Percentiles rank a stretch among this genome's conserved stretches.
Conservation (phyloP, 2,888 invertebrate genomes). For the Lacanobia oleracea region DNA sequence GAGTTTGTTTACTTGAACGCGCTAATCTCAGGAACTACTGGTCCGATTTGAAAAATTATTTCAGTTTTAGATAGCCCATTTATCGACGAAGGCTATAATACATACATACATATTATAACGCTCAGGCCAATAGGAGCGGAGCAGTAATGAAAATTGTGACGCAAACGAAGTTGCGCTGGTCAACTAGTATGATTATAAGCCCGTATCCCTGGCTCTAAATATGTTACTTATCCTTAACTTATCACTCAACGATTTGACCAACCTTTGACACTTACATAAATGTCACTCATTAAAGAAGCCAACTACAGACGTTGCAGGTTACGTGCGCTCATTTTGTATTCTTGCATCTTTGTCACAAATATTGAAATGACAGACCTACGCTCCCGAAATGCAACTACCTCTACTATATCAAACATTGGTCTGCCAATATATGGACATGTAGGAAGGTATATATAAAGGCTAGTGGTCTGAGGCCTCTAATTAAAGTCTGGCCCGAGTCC, state of each 20-base stretch:
- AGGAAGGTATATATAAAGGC: slow-evolving; percentile 23
- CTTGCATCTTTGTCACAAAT: not conserved
- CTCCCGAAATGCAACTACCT: not conserved
- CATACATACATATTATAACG: no score
- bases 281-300: not conserved
- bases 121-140: no score
- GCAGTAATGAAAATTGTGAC: no score
- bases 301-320: not conserved
- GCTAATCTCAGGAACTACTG: no score
- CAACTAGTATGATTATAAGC: no score
- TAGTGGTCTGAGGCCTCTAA: slow-evolving; percentile 44
- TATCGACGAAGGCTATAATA: no score
- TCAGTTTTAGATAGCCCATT: no score
- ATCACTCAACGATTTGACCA: not conserved
- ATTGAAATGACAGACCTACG: not conserved
- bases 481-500: slow-evolving; percentile 62
- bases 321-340: not conserved
- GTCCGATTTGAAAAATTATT: no score
- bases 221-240: not conserved
- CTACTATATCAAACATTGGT: not conserved
- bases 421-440: slow-evolving; percentile 4
- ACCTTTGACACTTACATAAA: not conserved
- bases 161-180: no score
- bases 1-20: no score
- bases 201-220: no score